phyloP scores from a whole-genome alignment of 2,113 vertebrate species.

The Cryptoleucopteryx plumbea region DNA sequence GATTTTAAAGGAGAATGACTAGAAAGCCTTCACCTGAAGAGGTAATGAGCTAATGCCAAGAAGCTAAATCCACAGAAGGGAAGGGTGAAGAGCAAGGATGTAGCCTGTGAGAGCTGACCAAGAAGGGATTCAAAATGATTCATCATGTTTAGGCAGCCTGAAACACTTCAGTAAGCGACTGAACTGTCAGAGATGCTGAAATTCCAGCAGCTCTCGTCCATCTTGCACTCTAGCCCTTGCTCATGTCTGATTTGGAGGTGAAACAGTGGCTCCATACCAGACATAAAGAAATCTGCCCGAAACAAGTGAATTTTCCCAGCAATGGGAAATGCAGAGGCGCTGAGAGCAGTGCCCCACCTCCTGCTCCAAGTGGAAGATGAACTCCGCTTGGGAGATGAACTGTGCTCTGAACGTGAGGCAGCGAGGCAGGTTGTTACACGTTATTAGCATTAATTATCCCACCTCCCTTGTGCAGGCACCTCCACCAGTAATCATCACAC shows the following conservation, averaged over 20 bases:
- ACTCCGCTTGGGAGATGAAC: neutral
- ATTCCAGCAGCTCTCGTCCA: neutral
- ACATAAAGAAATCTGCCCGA: neutral
- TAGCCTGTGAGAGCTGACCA: neutral
- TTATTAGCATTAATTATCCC: slow-evolving; percentile 41
- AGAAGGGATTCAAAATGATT: neutral
- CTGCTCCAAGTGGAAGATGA: neutral
- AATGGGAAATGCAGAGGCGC: neutral
- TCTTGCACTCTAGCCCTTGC: fast-evolving
- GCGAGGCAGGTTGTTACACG: neutral
- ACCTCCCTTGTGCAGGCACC: neutral
- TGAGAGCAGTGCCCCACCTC: neutral
- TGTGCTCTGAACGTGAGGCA: neutral
- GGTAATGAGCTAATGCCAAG: fast-evolving
- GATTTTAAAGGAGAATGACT: neutral
- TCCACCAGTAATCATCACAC: neutral
- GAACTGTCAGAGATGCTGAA: neutral
- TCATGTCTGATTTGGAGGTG: neutral
- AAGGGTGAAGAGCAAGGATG: neutral
- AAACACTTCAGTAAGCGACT: neutral
- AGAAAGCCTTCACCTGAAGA: neutral
- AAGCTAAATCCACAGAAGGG: neutral
- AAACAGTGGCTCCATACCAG: neutral
- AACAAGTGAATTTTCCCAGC: neutral
- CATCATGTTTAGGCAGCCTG: neutral